Evolutionary conservation across 2,888 invertebrate genomes (phyloP).

Genomic region (Muschampia plurimacula): DNA sequence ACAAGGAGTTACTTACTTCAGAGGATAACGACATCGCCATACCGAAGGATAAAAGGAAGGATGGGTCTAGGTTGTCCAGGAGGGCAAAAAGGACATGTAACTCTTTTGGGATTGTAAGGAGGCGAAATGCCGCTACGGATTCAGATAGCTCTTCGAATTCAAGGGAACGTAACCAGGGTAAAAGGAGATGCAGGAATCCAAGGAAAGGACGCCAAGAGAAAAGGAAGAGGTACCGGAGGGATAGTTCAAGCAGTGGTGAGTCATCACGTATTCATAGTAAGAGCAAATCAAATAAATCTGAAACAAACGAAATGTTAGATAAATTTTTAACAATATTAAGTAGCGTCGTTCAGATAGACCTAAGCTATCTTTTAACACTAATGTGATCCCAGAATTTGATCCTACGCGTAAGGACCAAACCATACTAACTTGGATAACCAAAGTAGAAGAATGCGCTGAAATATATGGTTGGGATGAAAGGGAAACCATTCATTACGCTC

Average conservation of each 20-base stretch:
- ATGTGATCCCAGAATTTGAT: neutral
- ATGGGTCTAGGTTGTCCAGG: neutral
- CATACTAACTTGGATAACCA: neutral
- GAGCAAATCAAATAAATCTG: neutral
- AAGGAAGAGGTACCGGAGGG: neutral
- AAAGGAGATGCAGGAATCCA: neutral
- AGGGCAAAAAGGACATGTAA: neutral
- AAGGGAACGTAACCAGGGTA: neutral
- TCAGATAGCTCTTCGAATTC: neutral
- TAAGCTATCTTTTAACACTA: neutral
- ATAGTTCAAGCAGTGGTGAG: neutral
- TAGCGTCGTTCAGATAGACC: neutral
- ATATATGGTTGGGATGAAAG: neutral
- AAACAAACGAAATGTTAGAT: neutral
- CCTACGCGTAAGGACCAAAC: neutral
- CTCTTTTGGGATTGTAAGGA: neutral
- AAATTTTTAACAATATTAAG: neutral
- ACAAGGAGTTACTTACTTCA: neutral
- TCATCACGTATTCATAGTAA: neutral
- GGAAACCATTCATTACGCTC: conserved; percentile 1
- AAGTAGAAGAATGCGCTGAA: neutral
- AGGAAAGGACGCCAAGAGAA: neutral
- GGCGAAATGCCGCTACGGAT: neutral
- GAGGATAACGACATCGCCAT: neutral
- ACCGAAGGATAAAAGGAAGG: neutral